These are phyloP conservation scores for Magallana nippona DNA, from an alignment of 2,888 invertebrate species.

Conservation along the genomic window DNA sequence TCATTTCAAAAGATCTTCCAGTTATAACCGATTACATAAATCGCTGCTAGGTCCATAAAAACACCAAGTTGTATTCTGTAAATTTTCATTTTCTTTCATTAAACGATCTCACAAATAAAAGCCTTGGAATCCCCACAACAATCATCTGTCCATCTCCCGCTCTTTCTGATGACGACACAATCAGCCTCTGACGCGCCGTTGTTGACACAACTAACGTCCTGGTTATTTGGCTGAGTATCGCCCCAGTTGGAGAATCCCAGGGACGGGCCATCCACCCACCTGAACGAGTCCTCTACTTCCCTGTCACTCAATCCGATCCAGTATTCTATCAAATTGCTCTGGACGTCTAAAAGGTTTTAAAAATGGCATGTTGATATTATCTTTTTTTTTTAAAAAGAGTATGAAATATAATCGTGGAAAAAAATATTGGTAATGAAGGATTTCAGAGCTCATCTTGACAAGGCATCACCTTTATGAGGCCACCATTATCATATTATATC, in stretches of 20 bases:
- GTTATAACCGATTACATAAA: too few species aligned
- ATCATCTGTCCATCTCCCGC: not conserved
- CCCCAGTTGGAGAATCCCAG: not conserved
- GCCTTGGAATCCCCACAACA: not conserved
- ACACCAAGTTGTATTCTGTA: too few species aligned
- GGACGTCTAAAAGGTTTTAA: not conserved
- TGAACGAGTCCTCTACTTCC: not conserved
- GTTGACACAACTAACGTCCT: not conserved
- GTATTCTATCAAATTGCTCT: not conserved
- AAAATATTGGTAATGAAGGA: too few species aligned
- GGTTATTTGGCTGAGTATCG: not conserved
- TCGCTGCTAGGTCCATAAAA: too few species aligned
- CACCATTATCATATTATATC: too few species aligned
- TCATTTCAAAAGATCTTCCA: not conserved
- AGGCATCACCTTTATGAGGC: too few species aligned
- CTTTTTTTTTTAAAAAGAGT: too few species aligned
- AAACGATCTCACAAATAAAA: slow-evolving; percentile 18
- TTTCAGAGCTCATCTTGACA: too few species aligned
- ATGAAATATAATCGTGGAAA: too few species aligned
- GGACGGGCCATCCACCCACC: not conserved
- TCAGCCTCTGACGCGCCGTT: not conserved
- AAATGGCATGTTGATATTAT: too few species aligned
- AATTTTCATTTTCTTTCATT: not conserved
- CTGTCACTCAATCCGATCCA: slow-evolving; percentile 10
- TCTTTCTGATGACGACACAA: not conserved